Base-by-base conservation (phyloP, 2,113 vertebrate genomes). In the Pterophyllum scalare region DNA sequence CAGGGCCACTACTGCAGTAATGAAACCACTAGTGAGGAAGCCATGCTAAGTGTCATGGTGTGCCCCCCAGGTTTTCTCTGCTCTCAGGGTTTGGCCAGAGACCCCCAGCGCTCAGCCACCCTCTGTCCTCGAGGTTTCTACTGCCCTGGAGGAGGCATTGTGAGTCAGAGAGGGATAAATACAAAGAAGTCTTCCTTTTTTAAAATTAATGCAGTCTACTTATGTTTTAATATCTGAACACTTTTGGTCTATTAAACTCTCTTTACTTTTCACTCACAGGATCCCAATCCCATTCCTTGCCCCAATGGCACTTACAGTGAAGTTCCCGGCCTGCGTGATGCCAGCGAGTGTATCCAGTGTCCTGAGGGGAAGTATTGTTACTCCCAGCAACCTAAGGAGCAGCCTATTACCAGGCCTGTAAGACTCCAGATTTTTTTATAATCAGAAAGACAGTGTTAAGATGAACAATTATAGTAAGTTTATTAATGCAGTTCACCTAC, bases 11-110 rank as follows among this genome's bases (percentile, higher is more conserved):
- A 96, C 92, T 98, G 97, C 87, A 95, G 96, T 38, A 90, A 96
- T 0, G 94, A 96, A 58, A 95, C 92, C 82, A 98, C 97, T 24
- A 98, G 97, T 88, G 90, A 87, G 77, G 96, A 97, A 67, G 82
- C 86, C 91, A 98, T 98, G 97, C 90, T 97, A 35, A 96, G 91
- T 19, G 77, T 91, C 74, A 96, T 97, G 96, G 87, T 95, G 61
- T 98, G 97, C 81, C 97, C 97, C 0, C 95, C 96, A 0, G 97
- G 97, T 54, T 95, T 97, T 43, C 93, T 97, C 81, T 98, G 97
- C 93, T 96, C 96, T 2, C 92, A 82, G 87, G 97, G 97, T 75
- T 93, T 96, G 90, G 96, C 96, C 13, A 79, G 90, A 24, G 93
- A 93, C 86, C 97, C 97, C 12, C 95, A 96, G 46, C 91, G 94